These are phyloP conservation scores for Rhinopomastus cyanomelas DNA, from an alignment of 2,113 vertebrate genomes.

Conservation along the genomic window DNA sequence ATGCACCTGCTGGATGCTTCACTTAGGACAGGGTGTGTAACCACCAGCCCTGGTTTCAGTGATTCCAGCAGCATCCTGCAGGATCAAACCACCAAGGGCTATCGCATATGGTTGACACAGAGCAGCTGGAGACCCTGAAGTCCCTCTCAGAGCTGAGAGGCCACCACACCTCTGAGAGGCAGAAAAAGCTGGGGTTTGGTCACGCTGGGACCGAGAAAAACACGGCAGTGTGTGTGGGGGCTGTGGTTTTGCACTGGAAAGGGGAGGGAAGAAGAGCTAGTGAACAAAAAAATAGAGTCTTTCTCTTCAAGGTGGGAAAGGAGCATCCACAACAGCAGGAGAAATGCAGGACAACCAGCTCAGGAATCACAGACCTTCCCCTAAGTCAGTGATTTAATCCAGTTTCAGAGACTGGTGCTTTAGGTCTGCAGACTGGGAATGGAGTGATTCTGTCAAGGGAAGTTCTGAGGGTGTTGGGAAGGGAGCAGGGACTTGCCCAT, in stretches of 20 bases:
- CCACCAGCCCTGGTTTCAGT: neutral
- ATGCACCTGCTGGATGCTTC: neutral
- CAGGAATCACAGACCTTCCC: neutral
- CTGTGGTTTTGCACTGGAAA: neutral
- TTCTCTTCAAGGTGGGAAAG: neutral
- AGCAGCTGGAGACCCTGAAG: neutral
- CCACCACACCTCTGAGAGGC: neutral
- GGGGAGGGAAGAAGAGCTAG: neutral
- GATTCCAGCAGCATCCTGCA: neutral
- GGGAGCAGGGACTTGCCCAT: neutral
- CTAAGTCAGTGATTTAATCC: neutral
- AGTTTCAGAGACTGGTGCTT: neutral
- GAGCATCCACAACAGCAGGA: neutral
- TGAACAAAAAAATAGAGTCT: neutral
- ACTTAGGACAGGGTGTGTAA: neutral
- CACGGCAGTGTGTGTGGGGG: neutral
- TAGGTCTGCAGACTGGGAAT: neutral
- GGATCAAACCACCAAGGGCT: neutral
- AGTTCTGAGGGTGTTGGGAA: neutral
- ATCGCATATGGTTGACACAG: rapidly evolving
- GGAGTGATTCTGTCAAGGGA: neutral
- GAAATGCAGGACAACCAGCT: neutral
- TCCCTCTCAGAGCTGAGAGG: neutral
- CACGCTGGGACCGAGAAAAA: neutral
- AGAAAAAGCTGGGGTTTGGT: neutral